Evolutionary conservation across 2,888 invertebrate genomes (phyloP).

Genomic region (Yponomeuta malinellus): DNA sequence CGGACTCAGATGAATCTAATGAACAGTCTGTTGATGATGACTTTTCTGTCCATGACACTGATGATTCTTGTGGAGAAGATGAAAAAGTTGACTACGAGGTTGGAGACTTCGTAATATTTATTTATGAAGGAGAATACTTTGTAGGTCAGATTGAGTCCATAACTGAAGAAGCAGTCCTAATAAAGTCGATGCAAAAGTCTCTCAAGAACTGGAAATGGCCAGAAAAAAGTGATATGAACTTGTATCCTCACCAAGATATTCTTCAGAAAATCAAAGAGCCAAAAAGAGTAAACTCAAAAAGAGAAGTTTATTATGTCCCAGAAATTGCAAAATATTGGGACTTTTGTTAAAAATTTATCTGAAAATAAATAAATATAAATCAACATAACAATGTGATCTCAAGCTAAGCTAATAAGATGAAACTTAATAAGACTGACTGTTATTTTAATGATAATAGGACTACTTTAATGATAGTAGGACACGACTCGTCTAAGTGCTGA

Average conservation of each 20-base stretch:
- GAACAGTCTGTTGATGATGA: constrained; percentile 1
- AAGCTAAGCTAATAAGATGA: neutral
- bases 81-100: neutral
- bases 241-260: neutral
- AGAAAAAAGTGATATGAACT: constrained; percentile 1
- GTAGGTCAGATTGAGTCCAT: neutral
- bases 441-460: constrained; percentile 1
- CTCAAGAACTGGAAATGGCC: constrained; percentile 1
- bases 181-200: neutral
- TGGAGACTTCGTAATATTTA: neutral
- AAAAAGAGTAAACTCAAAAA: neutral
- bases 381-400: neutral
- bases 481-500: neutral
- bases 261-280: too few species aligned
- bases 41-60: constrained; percentile 1
- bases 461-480: constrained; percentile 1
- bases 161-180: neutral
- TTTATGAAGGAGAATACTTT: constrained; percentile 1
- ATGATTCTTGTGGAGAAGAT: constrained; percentile 1
- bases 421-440: neutral
- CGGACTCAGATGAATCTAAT: neutral
- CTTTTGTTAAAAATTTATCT: neutral
- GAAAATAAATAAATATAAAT: neutral
- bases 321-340: neutral
- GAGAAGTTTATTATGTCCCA: neutral